These are phyloP conservation scores for Bradynema listronoti DNA, from an alignment of 1,140 invertebrate species.

Conservation along the genomic window DNA sequence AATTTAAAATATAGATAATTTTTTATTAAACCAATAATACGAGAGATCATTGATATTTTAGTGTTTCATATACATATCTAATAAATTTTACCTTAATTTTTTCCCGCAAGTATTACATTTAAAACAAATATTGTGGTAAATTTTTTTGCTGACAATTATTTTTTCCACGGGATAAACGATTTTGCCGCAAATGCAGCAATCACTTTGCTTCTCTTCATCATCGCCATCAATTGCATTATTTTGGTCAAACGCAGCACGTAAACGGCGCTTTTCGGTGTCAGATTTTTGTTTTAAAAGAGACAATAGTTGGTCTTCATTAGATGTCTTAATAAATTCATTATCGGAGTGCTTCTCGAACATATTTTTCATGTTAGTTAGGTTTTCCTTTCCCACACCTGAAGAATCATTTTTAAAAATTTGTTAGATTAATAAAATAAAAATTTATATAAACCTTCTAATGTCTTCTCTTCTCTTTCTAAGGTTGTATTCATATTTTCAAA, in stretches of 20 bases:
- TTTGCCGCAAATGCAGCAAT: slow-evolving; percentile 56
- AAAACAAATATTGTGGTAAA: slow-evolving; percentile 58
- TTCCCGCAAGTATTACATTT: slow-evolving; percentile 56
- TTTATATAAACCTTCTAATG: slow-evolving; percentile 22
- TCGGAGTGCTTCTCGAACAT: slow-evolving; percentile 32
- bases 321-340: neutral
- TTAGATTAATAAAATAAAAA: neutral
- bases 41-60: neutral
- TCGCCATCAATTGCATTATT: slow-evolving; percentile 7
- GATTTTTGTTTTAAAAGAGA: too few relatives aligned
- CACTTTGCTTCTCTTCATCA: slow-evolving; percentile 42
- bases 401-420: neutral
- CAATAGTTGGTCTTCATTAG: neutral
- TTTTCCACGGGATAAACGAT: slow-evolving; percentile 58
- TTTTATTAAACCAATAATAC: neutral
- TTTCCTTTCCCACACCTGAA: slow-evolving; percentile 50
- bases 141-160: slow-evolving; percentile 52
- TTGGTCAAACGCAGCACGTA: slow-evolving; percentile 30
- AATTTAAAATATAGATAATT: neutral
- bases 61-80: slow-evolving; percentile 1
- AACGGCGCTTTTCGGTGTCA: slow-evolving; percentile 28
- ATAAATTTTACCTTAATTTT: slow-evolving; percentile 51
- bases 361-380: slow-evolving; percentile 44
- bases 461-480: slow-evolving; percentile 16
- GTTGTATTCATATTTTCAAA: slow-evolving; percentile 35